Evolutionary conservation across 2,888 invertebrate genomes (phyloP).

Genomic region (Pegoplata infirma): DNA sequence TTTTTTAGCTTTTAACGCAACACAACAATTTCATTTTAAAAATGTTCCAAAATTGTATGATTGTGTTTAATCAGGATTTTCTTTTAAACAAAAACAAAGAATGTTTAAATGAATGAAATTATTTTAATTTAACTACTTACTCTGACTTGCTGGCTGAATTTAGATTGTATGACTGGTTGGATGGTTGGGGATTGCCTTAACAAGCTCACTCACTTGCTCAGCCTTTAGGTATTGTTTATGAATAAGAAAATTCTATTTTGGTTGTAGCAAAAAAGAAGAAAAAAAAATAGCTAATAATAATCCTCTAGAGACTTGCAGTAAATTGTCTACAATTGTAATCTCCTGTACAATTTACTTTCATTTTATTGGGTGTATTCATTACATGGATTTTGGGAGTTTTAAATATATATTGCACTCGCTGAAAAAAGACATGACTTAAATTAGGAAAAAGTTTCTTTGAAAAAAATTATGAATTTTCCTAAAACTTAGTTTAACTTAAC

Average conservation of each 20-base stretch:
- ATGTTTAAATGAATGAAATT: slow-evolving; percentile 29
- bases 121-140: slow-evolving; percentile 17
- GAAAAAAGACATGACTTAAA: too few relatives aligned
- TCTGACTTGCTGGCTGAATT: background rate
- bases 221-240: slow-evolving; percentile 29
- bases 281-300: slow-evolving; percentile 57
- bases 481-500: too few relatives aligned
- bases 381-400: background rate
- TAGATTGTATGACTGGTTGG: slow-evolving; percentile 26
- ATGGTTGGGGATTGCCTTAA: slow-evolving; percentile 17
- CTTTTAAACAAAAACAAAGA: slow-evolving; percentile 18
- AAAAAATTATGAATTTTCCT: too few relatives aligned
- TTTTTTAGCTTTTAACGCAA: slow-evolving; percentile 12
- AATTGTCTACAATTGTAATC: slow-evolving; percentile 61
- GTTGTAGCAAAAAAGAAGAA: slow-evolving; percentile 23
- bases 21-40: slow-evolving; percentile 46
- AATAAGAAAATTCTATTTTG: background rate
- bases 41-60: slow-evolving; percentile 43
- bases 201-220: slow-evolving; percentile 10
- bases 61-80: slow-evolving; percentile 59
- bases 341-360: slow-evolving; percentile 42
- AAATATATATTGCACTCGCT: too few relatives aligned
- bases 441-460: too few relatives aligned
- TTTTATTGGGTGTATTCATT: slow-evolving; percentile 41
- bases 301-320: slow-evolving; percentile 58